Conservation (phyloP, 1,140 invertebrate species). For the Lepidurus couesii region DNA sequence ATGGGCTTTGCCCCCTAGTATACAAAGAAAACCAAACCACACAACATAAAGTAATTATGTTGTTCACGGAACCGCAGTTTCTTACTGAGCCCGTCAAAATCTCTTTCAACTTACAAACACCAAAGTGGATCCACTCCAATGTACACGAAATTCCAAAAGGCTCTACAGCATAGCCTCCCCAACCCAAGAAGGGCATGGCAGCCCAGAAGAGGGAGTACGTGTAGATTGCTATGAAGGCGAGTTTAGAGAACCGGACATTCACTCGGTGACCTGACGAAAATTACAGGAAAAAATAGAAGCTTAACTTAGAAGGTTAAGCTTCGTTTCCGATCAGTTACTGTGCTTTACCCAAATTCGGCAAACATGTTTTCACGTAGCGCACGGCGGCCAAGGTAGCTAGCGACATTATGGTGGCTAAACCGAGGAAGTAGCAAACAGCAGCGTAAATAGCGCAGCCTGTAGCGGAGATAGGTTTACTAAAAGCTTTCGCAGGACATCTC, state of each 20-base stretch:
- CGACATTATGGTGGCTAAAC: constrained; percentile 39
- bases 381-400: constrained; percentile 38
- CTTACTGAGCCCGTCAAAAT: background rate
- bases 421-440: constrained; percentile 39
- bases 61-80: background rate
- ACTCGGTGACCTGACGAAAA: constrained; percentile 35
- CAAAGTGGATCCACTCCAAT: constrained; percentile 41
- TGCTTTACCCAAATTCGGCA: constrained; percentile 35
- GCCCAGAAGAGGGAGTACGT: constrained; percentile 38
- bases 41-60: background rate
- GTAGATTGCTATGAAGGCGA: constrained; percentile 37
- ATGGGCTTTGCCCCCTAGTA: constrained; percentile 20
- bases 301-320: background rate
- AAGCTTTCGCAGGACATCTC: background rate
- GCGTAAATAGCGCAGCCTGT: constrained; percentile 38
- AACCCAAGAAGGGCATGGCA: constrained; percentile 40
- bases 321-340: background rate
- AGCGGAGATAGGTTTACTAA: constrained; percentile 12
- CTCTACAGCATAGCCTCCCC: constrained; percentile 44
- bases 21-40: background rate
- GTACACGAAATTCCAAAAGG: constrained; percentile 45
- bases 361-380: constrained; percentile 40
- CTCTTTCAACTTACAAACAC: constrained; percentile 32
- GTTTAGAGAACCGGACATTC: constrained; percentile 34
- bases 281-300: background rate